Percentiles rank a stretch among this genome's conserved stretches.
Evolutionary conservation across 2,113 vertebrate genomes (phyloP).

Genomic region (Gobius niger): DNA sequence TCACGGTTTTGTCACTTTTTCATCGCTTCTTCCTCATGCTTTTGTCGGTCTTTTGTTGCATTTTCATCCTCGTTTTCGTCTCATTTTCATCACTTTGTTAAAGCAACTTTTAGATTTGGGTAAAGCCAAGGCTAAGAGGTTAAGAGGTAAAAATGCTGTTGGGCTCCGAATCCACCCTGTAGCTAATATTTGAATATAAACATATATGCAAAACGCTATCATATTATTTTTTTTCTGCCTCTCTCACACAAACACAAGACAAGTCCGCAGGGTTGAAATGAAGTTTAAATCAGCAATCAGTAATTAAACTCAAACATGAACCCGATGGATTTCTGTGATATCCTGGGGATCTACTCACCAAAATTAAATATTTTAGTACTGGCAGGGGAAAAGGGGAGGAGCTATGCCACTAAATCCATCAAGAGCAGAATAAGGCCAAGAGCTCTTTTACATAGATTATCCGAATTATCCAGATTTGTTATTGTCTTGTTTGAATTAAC

Average conservation of each 20-base stretch:
- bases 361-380: conserved; percentile 89
- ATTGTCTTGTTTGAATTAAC: conserved; percentile 86
- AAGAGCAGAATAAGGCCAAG: conserved; percentile 80
- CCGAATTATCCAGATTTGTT: conserved; percentile 74
- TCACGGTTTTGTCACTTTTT: no score
- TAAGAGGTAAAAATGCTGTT: neutral
- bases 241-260: conserved; percentile 69
- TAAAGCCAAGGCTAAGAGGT: no score
- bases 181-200: neutral
- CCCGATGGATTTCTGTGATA: conserved; percentile 84
- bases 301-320: conserved; percentile 96
- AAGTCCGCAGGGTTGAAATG: conserved; percentile 84
- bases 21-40: no score
- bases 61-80: no score
- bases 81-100: no score
- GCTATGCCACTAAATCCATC: conserved; percentile 88
- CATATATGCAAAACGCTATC: conserved; percentile 1
- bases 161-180: neutral
- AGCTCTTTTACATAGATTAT: conserved; percentile 83
- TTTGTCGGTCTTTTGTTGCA: no score
- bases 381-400: conserved; percentile 77
- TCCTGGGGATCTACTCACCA: conserved; percentile 85
- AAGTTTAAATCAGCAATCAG: conserved; percentile 94
- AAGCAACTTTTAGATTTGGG: no score
- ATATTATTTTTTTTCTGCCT: conserved; percentile 3